These are phyloP conservation scores for Drosophila leonis DNA, from an alignment of 2,888 invertebrate genomes.

Conservation along the genomic window DNA sequence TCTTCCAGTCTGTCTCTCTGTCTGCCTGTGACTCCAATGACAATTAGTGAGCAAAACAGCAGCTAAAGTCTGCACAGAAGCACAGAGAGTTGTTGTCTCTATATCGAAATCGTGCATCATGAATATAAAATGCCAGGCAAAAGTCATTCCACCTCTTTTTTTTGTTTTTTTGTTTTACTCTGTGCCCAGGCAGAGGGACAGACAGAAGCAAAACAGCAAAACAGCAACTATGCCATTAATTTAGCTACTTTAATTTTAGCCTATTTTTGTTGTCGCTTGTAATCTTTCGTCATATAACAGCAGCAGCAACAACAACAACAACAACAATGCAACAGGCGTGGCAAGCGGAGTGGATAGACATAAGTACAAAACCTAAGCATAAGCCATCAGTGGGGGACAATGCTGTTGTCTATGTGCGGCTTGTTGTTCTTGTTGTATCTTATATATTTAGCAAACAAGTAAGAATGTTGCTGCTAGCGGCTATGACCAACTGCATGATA, in stretches of 20 bases:
- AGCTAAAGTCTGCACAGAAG: background rate
- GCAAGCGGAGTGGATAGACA: constrained; percentile 16
- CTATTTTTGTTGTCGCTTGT: constrained; percentile 67
- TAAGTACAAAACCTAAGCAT: constrained; percentile 19
- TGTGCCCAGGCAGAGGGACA: constrained; percentile 1
- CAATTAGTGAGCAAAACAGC: constrained; percentile 58
- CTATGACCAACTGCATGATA: background rate
- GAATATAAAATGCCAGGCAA: constrained; percentile 38
- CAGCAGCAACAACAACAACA: constrained; percentile 23
- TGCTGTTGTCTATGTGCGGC: constrained; percentile 7
- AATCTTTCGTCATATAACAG: constrained; percentile 69
- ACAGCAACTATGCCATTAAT: constrained; percentile 65
- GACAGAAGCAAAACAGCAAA: background rate
- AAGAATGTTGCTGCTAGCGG: background rate
- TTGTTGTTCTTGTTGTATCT: constrained; percentile 2
- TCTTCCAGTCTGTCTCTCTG: background rate
- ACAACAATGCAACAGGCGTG: constrained; percentile 26
- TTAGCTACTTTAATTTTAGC: constrained; percentile 75
- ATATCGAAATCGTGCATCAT: constrained; percentile 59
- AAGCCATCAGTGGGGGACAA: constrained; percentile 11
- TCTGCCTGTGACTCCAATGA: constrained; percentile 29
- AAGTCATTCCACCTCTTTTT: constrained; percentile 62
- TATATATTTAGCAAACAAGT: constrained; percentile 13
- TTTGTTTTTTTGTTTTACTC: constrained; percentile 2
- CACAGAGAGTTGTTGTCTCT: constrained; percentile 30